Evolutionary conservation across 2,113 vertebrate genomes (phyloP).

Genomic region (Prolemur simus): DNA sequence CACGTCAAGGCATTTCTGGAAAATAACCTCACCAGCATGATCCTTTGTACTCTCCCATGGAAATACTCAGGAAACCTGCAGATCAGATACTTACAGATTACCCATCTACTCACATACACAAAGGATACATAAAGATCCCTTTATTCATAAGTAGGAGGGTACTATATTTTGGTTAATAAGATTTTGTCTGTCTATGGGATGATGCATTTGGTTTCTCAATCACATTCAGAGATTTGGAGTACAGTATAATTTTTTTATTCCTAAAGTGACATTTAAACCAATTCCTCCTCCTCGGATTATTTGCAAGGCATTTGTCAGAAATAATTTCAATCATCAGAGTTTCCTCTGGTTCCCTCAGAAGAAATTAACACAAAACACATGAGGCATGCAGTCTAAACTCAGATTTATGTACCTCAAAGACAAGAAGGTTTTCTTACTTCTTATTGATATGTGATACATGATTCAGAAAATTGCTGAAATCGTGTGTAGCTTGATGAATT

Average conservation of each 20-base stretch:
- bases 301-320: constrained; percentile 24
- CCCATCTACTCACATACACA: not conserved
- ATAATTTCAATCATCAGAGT: constrained; percentile 2
- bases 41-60: not conserved
- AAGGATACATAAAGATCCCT: not conserved
- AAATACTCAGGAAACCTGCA: not conserved
- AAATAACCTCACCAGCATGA: not conserved
- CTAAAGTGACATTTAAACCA: constrained; percentile 19
- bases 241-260: constrained; percentile 4
- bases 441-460: not conserved
- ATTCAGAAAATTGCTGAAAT: not conserved
- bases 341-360: constrained; percentile 32
- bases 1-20: not conserved
- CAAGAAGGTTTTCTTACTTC: not conserved
- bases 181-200: not conserved
- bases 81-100: not conserved
- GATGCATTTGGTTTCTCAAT: constrained; percentile 8
- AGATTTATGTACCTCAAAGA: not conserved
- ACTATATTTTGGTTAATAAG: not conserved
- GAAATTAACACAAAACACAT: constrained; percentile 17
- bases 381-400: not conserved
- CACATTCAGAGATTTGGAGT: not conserved
- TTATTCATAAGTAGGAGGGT: not conserved
- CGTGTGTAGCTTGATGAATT: not conserved
- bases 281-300: not conserved